phyloP scores from a whole-genome alignment of 92 coral and sea anemone genomes.

The Phymanthus crucifer region DNA sequence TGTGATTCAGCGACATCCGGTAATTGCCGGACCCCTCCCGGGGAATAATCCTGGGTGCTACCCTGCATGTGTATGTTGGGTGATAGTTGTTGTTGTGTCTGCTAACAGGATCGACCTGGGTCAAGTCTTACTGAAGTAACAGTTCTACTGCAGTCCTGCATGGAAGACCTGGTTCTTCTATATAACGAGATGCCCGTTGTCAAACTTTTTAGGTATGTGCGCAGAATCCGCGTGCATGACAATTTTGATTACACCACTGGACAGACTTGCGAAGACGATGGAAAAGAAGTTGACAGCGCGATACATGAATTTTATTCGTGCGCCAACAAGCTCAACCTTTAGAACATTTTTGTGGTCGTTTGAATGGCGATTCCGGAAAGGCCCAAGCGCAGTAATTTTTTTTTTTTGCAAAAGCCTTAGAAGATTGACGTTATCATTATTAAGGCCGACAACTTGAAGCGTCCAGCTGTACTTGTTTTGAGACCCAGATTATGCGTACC shows the following conservation, averaged over 20 bases:
- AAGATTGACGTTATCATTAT: too few species aligned
- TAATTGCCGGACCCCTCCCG: too few species aligned
- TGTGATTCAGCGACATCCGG: too few species aligned
- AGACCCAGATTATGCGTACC: not conserved
- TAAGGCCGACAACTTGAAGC: too few species aligned
- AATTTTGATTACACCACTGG: not conserved
- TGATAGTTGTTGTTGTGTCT: too few species aligned
- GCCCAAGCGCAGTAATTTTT: too few species aligned
- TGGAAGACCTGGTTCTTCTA: constrained; percentile 70
- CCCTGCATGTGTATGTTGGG: too few species aligned
- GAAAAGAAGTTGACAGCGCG: too few species aligned
- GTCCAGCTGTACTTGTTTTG: not conserved
- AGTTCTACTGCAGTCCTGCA: constrained; percentile 61
- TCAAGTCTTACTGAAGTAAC: constrained; percentile 58
- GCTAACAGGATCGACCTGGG: constrained; percentile 48
- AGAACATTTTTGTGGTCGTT: not conserved
- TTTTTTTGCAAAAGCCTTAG: too few species aligned
- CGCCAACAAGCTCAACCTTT: not conserved
- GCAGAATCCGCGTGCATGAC: not conserved
- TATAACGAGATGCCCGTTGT: constrained; percentile 76
- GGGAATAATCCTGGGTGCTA: too few species aligned
- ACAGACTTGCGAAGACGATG: not conserved
- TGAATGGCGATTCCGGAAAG: too few species aligned
- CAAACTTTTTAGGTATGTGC: constrained; percentile 67
- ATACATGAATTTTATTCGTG: too few species aligned